Evolutionary conservation across 2,113 vertebrate species (phyloP).

Genomic region (Calyptommatus sinebrachiatus): DNA sequence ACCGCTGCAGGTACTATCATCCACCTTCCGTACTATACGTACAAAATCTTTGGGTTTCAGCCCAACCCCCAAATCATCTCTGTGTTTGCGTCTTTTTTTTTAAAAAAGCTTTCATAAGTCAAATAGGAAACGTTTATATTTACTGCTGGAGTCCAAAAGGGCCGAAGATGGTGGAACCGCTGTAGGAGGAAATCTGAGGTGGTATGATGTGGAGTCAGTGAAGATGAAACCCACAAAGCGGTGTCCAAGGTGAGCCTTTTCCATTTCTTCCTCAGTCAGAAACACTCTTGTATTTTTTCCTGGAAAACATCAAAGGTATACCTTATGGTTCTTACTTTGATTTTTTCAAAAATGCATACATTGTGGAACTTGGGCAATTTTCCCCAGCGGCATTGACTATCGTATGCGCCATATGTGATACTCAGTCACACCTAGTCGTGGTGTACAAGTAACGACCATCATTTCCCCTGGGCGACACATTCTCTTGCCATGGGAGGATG

Average conservation of each 20-base stretch:
- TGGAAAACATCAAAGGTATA: constrained; percentile 34
- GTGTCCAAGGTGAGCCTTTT: constrained; percentile 55
- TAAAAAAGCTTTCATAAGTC: not conserved
- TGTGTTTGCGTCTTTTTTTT: not conserved
- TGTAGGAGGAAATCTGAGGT: constrained; percentile 70
- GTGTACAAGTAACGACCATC: not conserved
- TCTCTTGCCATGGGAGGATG: not conserved
- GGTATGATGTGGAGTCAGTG: constrained; percentile 71
- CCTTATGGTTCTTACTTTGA: not conserved
- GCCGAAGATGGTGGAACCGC: constrained; percentile 61
- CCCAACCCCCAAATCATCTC: too few species aligned
- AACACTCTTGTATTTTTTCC: constrained; percentile 67
- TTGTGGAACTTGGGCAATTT: too few species aligned
- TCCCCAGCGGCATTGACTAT: too few species aligned
- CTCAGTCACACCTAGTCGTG: too few species aligned
- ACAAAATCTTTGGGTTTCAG: not conserved
- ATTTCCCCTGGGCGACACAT: not conserved
- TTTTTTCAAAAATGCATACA: too few species aligned
- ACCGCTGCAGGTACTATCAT: too few species aligned
- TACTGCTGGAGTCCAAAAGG: constrained; percentile 71
- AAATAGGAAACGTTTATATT: not conserved
- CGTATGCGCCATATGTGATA: too few species aligned
- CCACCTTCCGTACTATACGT: too few species aligned
- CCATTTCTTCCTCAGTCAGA: constrained; percentile 66
- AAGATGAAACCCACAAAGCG: constrained; percentile 73